Percentiles rank a stretch among this genome's conserved stretches.
phyloP scores from a whole-genome alignment of 2,797 vertebrate species.

The Epinephelus awoara region DNA sequence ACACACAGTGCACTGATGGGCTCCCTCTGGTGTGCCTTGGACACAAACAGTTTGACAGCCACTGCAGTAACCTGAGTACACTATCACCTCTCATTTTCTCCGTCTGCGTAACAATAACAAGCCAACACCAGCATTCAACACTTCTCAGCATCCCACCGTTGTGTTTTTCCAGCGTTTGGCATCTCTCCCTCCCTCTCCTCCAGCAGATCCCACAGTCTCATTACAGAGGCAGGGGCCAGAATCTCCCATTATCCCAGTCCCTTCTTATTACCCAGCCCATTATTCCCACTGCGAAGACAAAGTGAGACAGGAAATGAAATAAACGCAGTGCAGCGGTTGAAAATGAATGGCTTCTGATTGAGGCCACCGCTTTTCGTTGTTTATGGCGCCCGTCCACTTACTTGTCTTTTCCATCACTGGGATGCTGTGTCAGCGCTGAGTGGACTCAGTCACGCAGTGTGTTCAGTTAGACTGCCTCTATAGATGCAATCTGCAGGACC shows the following conservation, averaged over 20 bases:
- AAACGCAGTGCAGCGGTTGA: slow-evolving; percentile 72
- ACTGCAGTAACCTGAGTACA: slow-evolving; percentile 13
- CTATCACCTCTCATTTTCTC: slow-evolving; percentile 36
- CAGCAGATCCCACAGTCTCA: slow-evolving; percentile 73
- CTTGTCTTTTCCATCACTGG: slow-evolving; percentile 71
- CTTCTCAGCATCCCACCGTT: slow-evolving; percentile 50
- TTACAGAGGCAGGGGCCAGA: slow-evolving; percentile 70
- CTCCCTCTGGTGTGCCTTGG: too few relatives aligned
- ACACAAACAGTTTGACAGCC: too few relatives aligned
- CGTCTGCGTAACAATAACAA: slow-evolving; percentile 45
- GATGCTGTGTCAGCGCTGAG: slow-evolving; percentile 71
- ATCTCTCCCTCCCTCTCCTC: slow-evolving; percentile 34
- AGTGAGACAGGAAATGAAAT: slow-evolving; percentile 85
- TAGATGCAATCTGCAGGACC: slow-evolving; percentile 19
- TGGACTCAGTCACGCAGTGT: slow-evolving; percentile 59
- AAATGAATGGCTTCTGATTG: slow-evolving; percentile 82
- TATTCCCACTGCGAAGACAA: slow-evolving; percentile 80
- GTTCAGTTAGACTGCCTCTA: slow-evolving; percentile 42
- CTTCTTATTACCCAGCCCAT: slow-evolving; percentile 78
- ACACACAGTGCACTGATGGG: too few relatives aligned
- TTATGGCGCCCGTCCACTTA: slow-evolving; percentile 78
- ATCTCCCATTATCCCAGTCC: slow-evolving; percentile 77
- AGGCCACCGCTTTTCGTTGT: slow-evolving; percentile 69
- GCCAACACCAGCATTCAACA: slow-evolving; percentile 42
- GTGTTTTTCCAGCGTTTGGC: slow-evolving; percentile 60